Conservation (phyloP, 2,888 invertebrate species). For the Spilarctia lutea region DNA sequence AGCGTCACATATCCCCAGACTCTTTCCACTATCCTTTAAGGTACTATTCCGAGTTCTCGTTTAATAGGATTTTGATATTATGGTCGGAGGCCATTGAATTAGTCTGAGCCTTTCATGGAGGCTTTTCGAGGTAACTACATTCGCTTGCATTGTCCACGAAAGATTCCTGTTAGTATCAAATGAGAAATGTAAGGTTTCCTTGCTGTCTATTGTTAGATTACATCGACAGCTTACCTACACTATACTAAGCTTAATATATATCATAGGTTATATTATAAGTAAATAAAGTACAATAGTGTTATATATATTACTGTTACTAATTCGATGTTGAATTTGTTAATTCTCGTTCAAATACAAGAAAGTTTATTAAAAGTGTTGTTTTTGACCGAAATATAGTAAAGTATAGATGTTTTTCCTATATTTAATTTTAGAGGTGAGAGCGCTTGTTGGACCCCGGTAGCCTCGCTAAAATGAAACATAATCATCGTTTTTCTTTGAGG, state of each 20-base stretch:
- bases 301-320: too few relatives aligned
- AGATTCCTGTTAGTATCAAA: slow-evolving; percentile 39
- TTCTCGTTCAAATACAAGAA: too few relatives aligned
- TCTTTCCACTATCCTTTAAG: slow-evolving; percentile 1
- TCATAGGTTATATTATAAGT: neutral
- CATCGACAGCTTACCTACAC: slow-evolving; percentile 7
- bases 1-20: neutral
- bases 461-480: too few relatives aligned
- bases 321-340: too few relatives aligned
- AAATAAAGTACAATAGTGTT: neutral
- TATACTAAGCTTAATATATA: neutral
- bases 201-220: slow-evolving; percentile 25
- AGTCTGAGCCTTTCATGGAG: slow-evolving; percentile 36
- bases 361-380: too few relatives aligned
- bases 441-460: too few relatives aligned
- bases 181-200: slow-evolving; percentile 34
- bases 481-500: too few relatives aligned
- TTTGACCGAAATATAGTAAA: too few relatives aligned
- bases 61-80: slow-evolving; percentile 53
- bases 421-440: too few relatives aligned
- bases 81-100: slow-evolving; percentile 44
- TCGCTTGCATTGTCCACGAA: slow-evolving; percentile 36
- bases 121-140: slow-evolving; percentile 47
- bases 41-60: slow-evolving; percentile 17
- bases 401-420: too few relatives aligned